Conservation (phyloP, 2,888 invertebrate genomes). For the Lamellibrachia columna region DNA sequence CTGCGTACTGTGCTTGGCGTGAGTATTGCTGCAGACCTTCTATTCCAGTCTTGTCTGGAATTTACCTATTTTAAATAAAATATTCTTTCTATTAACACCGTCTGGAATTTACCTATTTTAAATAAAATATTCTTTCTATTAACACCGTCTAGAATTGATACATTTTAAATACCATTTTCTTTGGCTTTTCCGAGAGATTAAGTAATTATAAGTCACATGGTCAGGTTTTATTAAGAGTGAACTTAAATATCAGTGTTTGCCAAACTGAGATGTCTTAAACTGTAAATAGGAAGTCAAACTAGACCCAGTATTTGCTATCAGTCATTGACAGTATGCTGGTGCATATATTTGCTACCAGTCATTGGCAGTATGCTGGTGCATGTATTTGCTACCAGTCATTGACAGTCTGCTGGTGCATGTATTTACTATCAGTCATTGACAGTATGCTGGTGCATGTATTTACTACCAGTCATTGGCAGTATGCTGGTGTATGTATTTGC, state of each 20-base stretch:
- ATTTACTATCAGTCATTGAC: not conserved
- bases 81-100: too few relatives aligned
- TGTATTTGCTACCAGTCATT: not conserved
- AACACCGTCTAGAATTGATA: not conserved
- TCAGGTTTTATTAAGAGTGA: not conserved
- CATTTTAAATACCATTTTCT: not conserved
- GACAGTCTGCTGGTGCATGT: not conserved
- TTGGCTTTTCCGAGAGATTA: too few relatives aligned
- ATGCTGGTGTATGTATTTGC: not conserved
- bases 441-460: not conserved
- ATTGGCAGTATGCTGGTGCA: not conserved
- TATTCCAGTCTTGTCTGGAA: not conserved
- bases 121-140: not conserved
- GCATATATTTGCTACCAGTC: not conserved
- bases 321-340: not conserved
- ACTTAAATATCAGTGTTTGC: not conserved
- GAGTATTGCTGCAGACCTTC: slow-evolving; percentile 50
- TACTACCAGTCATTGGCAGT: not conserved
- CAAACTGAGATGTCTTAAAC: not conserved
- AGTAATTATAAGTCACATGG: not conserved
- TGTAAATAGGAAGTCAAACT: not conserved
- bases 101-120: not conserved
- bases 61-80: not conserved
- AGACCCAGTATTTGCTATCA: not conserved
- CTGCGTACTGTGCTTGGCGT: slow-evolving; percentile 82